phyloP scores from a whole-genome alignment of 1,140 invertebrate genomes.

The Phenacoccus solenopsis region DNA sequence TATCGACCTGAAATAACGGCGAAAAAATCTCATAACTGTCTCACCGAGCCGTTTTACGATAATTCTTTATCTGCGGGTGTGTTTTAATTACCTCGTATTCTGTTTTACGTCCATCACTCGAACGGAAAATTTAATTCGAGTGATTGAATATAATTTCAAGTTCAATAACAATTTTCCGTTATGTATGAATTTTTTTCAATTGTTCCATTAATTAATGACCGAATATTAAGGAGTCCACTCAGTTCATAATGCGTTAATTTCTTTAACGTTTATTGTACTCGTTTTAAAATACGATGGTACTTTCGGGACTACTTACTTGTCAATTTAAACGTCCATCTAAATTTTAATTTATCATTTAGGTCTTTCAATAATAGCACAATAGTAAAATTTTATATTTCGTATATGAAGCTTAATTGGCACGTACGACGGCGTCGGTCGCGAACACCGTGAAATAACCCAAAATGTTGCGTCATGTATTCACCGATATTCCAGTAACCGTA shows the following conservation, averaged over 20 bases:
- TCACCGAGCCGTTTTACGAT: too few relatives aligned
- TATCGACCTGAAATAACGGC: too few relatives aligned
- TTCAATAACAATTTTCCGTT: too few relatives aligned
- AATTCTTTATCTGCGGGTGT: too few relatives aligned
- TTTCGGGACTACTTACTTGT: neutral
- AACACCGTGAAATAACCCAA: neutral
- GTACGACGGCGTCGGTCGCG: neutral
- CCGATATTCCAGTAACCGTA: neutral
- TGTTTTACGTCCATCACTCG: too few relatives aligned
- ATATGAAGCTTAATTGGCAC: neutral
- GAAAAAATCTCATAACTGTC: too few relatives aligned
- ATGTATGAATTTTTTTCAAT: conserved; percentile 4
- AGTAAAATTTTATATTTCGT: neutral
- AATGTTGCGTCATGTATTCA: neutral
- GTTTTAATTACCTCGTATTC: too few relatives aligned
- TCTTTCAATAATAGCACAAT: neutral
- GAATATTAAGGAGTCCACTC: neutral
- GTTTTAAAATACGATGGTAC: neutral
- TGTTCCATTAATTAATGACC: neutral
- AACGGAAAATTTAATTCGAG: too few relatives aligned
- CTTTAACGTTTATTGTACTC: neutral
- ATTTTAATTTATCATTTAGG: neutral
- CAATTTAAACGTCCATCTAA: neutral
- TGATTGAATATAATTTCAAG: too few relatives aligned
- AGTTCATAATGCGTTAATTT: neutral